These are phyloP conservation scores for Metaphire vulgaris DNA, from an alignment of 1,140 invertebrate genomes.

Conservation along the genomic window DNA sequence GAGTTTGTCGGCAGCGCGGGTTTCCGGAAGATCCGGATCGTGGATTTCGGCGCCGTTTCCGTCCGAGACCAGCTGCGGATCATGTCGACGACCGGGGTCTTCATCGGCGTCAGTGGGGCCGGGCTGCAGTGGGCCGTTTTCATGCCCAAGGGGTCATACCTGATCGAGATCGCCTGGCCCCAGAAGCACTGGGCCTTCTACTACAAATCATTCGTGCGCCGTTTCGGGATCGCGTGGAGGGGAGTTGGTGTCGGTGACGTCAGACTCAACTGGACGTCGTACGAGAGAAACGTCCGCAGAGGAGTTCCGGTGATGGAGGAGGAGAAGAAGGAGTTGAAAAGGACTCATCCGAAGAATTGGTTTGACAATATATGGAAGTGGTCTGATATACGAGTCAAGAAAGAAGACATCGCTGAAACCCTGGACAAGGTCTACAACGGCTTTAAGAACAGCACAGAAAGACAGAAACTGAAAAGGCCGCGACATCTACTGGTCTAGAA, in stretches of 20 bases:
- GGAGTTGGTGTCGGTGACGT: no score
- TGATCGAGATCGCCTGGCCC: slow-evolving; percentile 18
- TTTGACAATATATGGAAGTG: slow-evolving; percentile 27
- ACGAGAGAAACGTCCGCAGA: no score
- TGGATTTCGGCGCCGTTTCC: neutral
- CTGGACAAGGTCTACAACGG: no score
- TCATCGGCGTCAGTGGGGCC: slow-evolving; percentile 6
- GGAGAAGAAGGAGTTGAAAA: no score
- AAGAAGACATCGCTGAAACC: no score
- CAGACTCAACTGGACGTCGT: no score
- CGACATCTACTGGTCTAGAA: no score
- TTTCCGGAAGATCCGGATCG: neutral
- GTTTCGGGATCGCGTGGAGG: no score
- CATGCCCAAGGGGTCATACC: slow-evolving; percentile 1
- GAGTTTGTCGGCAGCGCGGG: neutral
- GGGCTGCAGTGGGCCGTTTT: slow-evolving; percentile 15
- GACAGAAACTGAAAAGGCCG: no score
- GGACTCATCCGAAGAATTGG: no score
- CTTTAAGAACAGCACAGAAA: no score
- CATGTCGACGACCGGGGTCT: neutral
- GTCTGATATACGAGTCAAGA: slow-evolving; percentile 19
- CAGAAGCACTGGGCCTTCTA: slow-evolving; percentile 12
- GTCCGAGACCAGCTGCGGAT: neutral
- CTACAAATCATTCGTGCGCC: neutral
- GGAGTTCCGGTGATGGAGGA: no score